phyloP scores from a whole-genome alignment of 2,888 invertebrate genomes.

The Hydriomena furcata region DNA sequence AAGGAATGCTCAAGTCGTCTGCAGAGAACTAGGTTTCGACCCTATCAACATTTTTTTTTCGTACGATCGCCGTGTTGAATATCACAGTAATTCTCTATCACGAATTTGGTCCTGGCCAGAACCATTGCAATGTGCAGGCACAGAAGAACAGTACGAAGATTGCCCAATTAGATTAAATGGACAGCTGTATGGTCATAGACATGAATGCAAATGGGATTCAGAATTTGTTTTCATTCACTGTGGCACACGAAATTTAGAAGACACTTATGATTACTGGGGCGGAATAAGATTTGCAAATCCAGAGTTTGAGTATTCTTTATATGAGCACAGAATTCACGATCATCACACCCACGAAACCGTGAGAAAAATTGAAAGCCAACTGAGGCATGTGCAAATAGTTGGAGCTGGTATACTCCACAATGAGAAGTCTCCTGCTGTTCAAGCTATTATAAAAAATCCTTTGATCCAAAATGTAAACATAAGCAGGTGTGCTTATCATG shows the following conservation, averaged over 20 bases:
- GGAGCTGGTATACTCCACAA: slow-evolving; percentile 98
- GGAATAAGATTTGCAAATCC: slow-evolving; percentile 96
- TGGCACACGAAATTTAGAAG: slow-evolving; percentile 87
- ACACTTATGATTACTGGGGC: slow-evolving; percentile 94
- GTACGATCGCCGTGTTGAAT: slow-evolving; percentile 92
- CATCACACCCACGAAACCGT: slow-evolving; percentile 89
- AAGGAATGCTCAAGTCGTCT: slow-evolving; percentile 98
- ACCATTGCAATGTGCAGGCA: slow-evolving; percentile 92
- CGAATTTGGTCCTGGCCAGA: slow-evolving; percentile 98
- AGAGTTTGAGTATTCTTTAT: slow-evolving; percentile 94
- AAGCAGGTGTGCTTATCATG: slow-evolving; percentile 93
- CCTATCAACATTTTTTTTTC: slow-evolving; percentile 94
- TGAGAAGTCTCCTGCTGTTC: slow-evolving; percentile 96
- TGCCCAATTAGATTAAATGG: slow-evolving; percentile 95
- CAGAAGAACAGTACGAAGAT: slow-evolving; percentile 90
- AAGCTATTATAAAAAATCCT: slow-evolving; percentile 95
- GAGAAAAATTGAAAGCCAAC: slow-evolving; percentile 87
- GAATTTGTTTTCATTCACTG: slow-evolving; percentile 97
- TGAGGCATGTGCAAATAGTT: slow-evolving; percentile 91
- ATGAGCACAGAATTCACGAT: slow-evolving; percentile 92
- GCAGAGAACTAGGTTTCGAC: slow-evolving; percentile 95
- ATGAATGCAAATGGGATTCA: slow-evolving; percentile 94
- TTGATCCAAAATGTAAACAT: slow-evolving; percentile 91
- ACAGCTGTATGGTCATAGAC: slow-evolving; percentile 92
- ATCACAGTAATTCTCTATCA: slow-evolving; percentile 93